phyloP scores from a whole-genome alignment of 2,888 invertebrate species.

The Calephelis perditalis region DNA sequence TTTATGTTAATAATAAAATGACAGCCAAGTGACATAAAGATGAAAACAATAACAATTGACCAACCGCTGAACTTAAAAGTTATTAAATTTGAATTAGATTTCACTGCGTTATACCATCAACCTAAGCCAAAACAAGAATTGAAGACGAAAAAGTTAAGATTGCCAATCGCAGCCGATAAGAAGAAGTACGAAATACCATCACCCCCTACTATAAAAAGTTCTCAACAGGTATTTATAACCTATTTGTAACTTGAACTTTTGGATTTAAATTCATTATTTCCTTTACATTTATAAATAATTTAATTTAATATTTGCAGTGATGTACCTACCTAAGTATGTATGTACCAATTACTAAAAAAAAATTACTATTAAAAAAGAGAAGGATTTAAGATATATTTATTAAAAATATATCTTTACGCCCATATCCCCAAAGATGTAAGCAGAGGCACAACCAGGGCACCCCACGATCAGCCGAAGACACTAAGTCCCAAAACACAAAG shows the following conservation, averaged over 20 bases:
- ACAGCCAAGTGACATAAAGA: conserved; percentile 28
- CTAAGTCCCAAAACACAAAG: too few relatives aligned
- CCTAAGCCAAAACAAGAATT: conserved; percentile 36
- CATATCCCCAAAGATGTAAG: too few relatives aligned
- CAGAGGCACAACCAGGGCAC: too few relatives aligned
- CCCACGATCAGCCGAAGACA: too few relatives aligned
- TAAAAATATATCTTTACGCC: too few relatives aligned
- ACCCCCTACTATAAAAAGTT: conserved; percentile 43
- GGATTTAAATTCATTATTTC: too few relatives aligned
- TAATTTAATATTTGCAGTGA: too few relatives aligned
- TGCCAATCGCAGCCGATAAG: conserved; percentile 43
- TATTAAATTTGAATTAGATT: conserved; percentile 62
- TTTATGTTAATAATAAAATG: conserved; percentile 3
- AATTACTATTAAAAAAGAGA: too few relatives aligned
- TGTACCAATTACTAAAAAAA: too few relatives aligned
- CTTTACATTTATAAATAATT: too few relatives aligned
- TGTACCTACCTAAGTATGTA: too few relatives aligned
- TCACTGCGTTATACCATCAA: conserved; percentile 42
- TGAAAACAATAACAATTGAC: conserved; percentile 60
- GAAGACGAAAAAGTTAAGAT: conserved; percentile 47
- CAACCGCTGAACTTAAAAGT: conserved; percentile 67
- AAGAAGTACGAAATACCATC: conserved; percentile 48
- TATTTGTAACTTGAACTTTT: neutral
- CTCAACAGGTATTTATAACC: conserved; percentile 20
- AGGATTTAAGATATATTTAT: too few relatives aligned